These are phyloP conservation scores for Gavia stellata DNA, from an alignment of 2,113 vertebrate species.

Conservation along the genomic window DNA sequence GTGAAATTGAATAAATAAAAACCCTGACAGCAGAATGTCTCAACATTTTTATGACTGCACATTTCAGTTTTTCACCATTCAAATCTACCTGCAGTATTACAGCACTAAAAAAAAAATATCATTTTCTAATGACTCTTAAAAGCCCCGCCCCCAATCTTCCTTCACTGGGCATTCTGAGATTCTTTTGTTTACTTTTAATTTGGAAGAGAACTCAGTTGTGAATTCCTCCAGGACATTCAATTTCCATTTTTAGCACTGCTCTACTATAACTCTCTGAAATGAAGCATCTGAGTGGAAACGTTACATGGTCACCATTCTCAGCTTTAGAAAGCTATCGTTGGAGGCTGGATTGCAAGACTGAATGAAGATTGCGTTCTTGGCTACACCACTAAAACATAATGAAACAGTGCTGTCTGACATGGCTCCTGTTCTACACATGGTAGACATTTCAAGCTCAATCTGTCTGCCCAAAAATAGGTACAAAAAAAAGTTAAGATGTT, in stretches of 20 bases:
- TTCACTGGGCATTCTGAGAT: neutral
- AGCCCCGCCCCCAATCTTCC: neutral
- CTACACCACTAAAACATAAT: neutral
- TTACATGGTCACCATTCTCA: neutral
- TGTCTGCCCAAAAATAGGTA: constrained; percentile 9
- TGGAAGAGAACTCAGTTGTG: neutral
- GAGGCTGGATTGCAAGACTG: neutral
- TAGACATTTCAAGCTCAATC: neutral
- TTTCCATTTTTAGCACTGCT: neutral
- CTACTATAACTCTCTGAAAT: neutral
- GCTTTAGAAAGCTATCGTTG: neutral
- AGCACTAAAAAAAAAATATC: neutral
- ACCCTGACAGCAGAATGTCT: neutral
- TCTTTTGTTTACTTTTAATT: neutral
- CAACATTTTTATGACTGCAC: neutral
- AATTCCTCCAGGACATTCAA: constrained; percentile 8
- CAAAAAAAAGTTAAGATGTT: neutral
- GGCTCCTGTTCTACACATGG: neutral
- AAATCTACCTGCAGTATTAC: neutral
- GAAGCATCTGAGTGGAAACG: neutral
- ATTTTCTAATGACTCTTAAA: neutral
- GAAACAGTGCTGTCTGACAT: constrained; percentile 18
- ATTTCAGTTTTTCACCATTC: neutral
- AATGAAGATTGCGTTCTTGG: constrained; percentile 14
- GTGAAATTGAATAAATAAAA: neutral